Evolutionary conservation across 2,888 invertebrate species (phyloP), one percentile per base, ranked within the genome.

Genomic region (Cepaea hortensis): DNA sequence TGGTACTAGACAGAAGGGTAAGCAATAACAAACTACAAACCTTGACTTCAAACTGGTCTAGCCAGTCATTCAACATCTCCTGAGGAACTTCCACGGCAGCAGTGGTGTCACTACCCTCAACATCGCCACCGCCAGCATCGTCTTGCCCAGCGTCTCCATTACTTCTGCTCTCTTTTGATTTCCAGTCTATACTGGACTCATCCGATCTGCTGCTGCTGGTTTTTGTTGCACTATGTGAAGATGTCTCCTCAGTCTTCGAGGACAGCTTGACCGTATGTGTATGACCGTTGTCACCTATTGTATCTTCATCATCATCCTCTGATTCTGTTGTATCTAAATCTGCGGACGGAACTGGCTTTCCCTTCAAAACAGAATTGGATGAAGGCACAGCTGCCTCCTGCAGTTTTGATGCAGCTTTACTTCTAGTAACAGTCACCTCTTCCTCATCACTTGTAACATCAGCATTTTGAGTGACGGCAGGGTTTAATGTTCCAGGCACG

Each of bases 31-130:
- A 6, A n/a, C 18, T 35, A 79, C 62, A 11, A 79, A 79, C 79
- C 79, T 62, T 61, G 3, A 7, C 87, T 86, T 92, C 92, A 87
- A 92, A 90, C 85, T 90, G 90, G 81, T 92, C 91, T 80, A 92
- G 81, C 92, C 92, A 92, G 87, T 90, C 90, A 87, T 90, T 90
- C 73, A 92, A 91, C 23, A 91, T 91, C 55, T 89, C 90, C 76
- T 90, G 87, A 11, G 90, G 89, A 35, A 90, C 75, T n/a, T 88
- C 88, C 11, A 89, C 46, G 55, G 48, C 55, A 46, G 50, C 20
- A 20, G 7, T 50, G 0, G 62, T 18, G 6, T 35, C n/a, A 11
- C 9, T 13, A 62, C 55, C 62, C 15, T 48, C 75, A 2, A 11
- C 76, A 62, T 23, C 77, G n/a, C n/a, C 23, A 4, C 62, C 62